Evolutionary conservation across 2,113 vertebrate species (phyloP), one percentile per base, ranked within the genome.

Genomic region (Prolemur simus): DNA sequence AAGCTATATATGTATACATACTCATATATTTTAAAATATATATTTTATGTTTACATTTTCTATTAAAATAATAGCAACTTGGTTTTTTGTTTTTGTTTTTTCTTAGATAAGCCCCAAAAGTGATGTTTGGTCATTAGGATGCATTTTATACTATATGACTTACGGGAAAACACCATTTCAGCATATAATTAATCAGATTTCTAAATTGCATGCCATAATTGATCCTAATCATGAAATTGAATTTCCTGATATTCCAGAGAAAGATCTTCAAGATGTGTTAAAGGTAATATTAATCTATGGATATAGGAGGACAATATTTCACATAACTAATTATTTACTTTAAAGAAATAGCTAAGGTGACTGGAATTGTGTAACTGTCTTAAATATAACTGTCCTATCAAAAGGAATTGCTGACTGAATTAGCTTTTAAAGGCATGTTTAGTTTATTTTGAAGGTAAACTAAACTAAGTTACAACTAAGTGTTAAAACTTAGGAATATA

Each of bases 131-230:
- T 99, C 99, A 7, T 97, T 99, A 63, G 99, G 99, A 15, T 99
- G 99, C 93, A 99, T 99, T 98, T 98, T 99, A 89, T 99, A 99
- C 96, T 99, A 98, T 60, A 99, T 99, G 99, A 99, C 99, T 3
- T 99, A 99, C 4, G 99, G 99, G 52, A 99, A 98, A 98, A 99
- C 99, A 91, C 99, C 99, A 0, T 99, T 99, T 98, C 99, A 99
- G 95, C 99, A 99, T 97, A 99, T 99, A 98, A 99, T 99, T 97
- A 99, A 99, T 97, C 99, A 99, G 95, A 99, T 99, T 77, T 98
- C 98, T 95, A 99, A 99, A 97, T 97, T 99, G 76, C 99, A 99
- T 66, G 99, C 99, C 97, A 99, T 99, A 89, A 99, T 99, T 94
- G 99, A 99, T 90, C 98, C 99, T 52, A 98, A 95, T 89, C 98